Conservation (phyloP, 64 coral and sea anemone species). For the Montipora capricornis region DNA sequence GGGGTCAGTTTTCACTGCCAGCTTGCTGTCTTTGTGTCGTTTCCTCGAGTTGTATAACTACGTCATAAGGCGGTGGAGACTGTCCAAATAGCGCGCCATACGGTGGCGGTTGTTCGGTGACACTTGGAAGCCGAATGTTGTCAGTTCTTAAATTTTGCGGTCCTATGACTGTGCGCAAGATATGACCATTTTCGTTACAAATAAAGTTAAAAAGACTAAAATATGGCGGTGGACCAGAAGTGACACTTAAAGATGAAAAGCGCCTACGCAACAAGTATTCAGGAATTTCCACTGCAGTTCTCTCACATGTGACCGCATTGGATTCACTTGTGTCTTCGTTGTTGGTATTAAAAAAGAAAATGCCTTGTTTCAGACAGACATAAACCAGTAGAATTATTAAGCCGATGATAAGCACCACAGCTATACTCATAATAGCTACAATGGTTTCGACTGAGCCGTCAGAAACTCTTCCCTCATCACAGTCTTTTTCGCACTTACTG, state of each 20-base stretch:
- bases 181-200: conserved; percentile 24
- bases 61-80: conserved; percentile 8
- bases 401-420: conserved; percentile 23
- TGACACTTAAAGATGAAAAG: conserved; percentile 21
- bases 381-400: conserved; percentile 36
- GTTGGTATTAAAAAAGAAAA: not conserved
- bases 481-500: not conserved
- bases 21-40: not conserved
- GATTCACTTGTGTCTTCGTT: conserved; percentile 6
- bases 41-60: not conserved
- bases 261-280: conserved; percentile 16
- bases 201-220: conserved; percentile 41
- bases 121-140: not conserved
- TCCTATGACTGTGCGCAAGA: conserved; percentile 4
- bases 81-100: conserved; percentile 19
- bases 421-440: conserved; percentile 32
- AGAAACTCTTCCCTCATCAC: not conserved
- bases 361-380: conserved; percentile 29
- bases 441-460: conserved; percentile 10
- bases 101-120: not conserved
- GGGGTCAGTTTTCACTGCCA: not conserved
- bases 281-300: conserved; percentile 35
- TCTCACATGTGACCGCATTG: not conserved
- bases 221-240: conserved; percentile 42
- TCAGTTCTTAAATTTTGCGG: conserved; percentile 24